Evolutionary conservation across 2,888 invertebrate species (phyloP), one percentile per base, ranked within the genome.

Genomic region (Lepidochitona cinerea): DNA sequence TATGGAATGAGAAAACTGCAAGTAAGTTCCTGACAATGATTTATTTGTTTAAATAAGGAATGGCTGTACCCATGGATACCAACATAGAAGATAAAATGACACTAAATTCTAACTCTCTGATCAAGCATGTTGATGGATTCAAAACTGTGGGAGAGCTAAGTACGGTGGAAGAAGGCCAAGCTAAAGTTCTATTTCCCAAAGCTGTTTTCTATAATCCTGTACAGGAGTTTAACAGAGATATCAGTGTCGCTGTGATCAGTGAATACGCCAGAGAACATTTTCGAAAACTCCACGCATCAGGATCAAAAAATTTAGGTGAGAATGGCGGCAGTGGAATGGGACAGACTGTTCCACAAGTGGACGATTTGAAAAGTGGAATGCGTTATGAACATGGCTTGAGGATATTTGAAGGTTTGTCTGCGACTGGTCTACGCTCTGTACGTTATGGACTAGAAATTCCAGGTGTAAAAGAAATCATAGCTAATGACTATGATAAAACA

Each of bases 141-240:
- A 7, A 49, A 7, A 23, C 49, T 71, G 1, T 32, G 26, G 84
- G 59, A 14, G 54, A 71, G 32, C 41, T 70, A 6, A 79, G 72
- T 66, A 53, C 69, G 14, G 78, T 91, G 0, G 93, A 91, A 70
- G 97, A 97, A 92, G 96, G 97, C 0, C 92, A 94, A 84, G 96
- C 97, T 0, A 93, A 94, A 88, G 94, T 97, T 76, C 91, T 93
- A 70, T 93, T 95, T 0, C 90, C 90, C 9, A 76, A 80, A 6
- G 94, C 95, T 88, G 97, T 99, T 0, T 99, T 99, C 91, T 99
- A 99, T 89, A 99, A 99, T 92, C 92, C 98, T 0, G 99, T 99
- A 0, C 91, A 91, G 75, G 97, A 99, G 90, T 99, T 99, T 87
- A 99, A 99, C 90, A 93, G 99, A 79, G 99, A 99, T 92, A 92